Percentiles rank a stretch among this genome's conserved stretches.
phyloP scores from a whole-genome alignment of 2,113 vertebrate species.

The Pampusana beccarii region DNA sequence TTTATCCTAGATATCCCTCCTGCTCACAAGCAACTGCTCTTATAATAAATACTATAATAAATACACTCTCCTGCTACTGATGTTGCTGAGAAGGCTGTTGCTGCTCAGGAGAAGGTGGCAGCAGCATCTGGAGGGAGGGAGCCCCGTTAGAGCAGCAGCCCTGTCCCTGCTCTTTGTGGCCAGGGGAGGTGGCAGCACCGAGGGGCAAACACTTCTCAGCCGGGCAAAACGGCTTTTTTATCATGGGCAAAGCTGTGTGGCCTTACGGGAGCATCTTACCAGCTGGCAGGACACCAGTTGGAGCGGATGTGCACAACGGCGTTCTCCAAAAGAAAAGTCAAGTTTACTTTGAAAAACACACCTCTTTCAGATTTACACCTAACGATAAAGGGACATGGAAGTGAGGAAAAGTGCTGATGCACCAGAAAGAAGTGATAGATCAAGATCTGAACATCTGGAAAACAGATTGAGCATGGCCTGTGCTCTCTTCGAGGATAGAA shows the following conservation, averaged over 20 bases:
- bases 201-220: neutral
- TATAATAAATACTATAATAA: too few relatives aligned
- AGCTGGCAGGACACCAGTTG: neutral
- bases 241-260: accelerated
- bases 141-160: neutral
- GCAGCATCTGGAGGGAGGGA: neutral
- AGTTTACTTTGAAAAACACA: neutral
- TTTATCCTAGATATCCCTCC: neutral
- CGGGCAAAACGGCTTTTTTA: neutral
- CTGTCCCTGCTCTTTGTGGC: neutral
- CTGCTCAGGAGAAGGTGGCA: neutral
- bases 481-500: neutral
- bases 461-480: neutral
- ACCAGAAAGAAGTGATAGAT: neutral
- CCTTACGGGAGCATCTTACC: neutral
- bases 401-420: neutral
- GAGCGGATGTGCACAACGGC: neutral
- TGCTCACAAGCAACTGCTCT: neutral
- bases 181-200: neutral
- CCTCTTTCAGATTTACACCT: neutral
- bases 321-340: neutral
- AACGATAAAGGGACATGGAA: accelerated
- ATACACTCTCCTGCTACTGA: accelerated
- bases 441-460: neutral
- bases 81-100: neutral